These are phyloP conservation scores for Pseudoatta argentina DNA, from an alignment of 1,140 invertebrate genomes.

Conservation along the genomic window DNA sequence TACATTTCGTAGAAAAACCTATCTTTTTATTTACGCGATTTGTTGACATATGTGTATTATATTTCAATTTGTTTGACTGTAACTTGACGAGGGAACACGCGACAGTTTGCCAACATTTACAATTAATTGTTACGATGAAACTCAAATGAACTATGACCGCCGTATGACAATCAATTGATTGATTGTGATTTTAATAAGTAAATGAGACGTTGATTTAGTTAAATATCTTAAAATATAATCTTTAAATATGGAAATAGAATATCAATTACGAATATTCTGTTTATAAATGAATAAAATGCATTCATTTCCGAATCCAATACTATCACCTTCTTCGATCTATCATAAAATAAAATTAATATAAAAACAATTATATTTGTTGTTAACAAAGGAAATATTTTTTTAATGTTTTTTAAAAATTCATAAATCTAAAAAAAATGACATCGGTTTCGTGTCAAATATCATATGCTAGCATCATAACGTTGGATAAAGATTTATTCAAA, in stretches of 20 bases:
- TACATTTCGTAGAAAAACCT: background rate
- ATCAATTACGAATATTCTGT: background rate
- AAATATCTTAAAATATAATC: background rate
- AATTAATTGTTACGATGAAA: constrained; percentile 27
- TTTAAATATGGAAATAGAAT: background rate
- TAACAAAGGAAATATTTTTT: no score
- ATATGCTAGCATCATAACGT: no score
- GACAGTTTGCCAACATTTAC: constrained; percentile 11
- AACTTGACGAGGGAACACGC: background rate
- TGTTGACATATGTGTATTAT: constrained; percentile 8
- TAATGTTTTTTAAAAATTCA: no score
- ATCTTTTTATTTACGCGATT: background rate
- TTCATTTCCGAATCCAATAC: no score
- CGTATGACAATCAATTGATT: background rate
- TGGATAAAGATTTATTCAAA: no score
- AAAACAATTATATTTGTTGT: no score
- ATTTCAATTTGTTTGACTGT: constrained; percentile 6
- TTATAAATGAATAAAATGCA: background rate
- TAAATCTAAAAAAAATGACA: no score
- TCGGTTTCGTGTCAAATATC: no score
- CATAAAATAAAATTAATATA: no score
- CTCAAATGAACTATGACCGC: background rate
- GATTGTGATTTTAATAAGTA: background rate
- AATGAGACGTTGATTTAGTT: background rate
- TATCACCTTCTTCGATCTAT: no score